Evolutionary conservation across 2,797 vertebrate genomes (phyloP), one percentile per base, ranked within the genome.

Genomic region (Mallotus villosus): DNA sequence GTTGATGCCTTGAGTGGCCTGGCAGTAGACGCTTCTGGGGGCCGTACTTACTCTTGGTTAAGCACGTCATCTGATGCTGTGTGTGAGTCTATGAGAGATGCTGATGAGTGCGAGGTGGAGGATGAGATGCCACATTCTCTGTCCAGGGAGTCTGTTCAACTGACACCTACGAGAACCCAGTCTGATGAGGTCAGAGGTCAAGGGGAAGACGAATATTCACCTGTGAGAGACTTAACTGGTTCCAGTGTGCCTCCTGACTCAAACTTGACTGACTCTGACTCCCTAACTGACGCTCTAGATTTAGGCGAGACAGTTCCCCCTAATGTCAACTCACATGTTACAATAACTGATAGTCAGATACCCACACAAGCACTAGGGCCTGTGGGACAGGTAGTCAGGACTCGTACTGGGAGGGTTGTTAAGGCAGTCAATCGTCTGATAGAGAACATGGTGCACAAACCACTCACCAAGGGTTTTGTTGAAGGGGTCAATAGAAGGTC

Each of bases 391-490:
- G 55, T 16, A 34, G 34, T 70, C 12, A 61, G 55, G 19, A 72
- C 71, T 57, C 53, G 53, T 21, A 41, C 55, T 17, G 71, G 71
- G 53, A 72, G 53, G 49, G 63, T 58, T 34, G 63, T 65, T 59
- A 72, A 55, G 37, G 68, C 68, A 70, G 68, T 70, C 21, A 60
- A 70, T 29, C 53, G n/a, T n/a, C n/a, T n/a, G n/a, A n/a, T n/a
- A n/a, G n/a, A n/a, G n/a, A n/a, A n/a, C n/a, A n/a, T n/a, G n/a
- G n/a, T n/a, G n/a, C n/a, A n/a, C n/a, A n/a, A n/a, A n/a, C n/a
- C n/a, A n/a, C n/a, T n/a, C n/a, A n/a, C n/a, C n/a, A n/a, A n/a
- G n/a, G n/a, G n/a, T n/a, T n/a, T n/a, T n/a, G n/a, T n/a, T n/a
- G n/a, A n/a, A n/a, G n/a, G n/a, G n/a, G n/a, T n/a, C n/a, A n/a